Conservation (phyloP, 2,797 vertebrate species). For the Platalea minor region DNA sequence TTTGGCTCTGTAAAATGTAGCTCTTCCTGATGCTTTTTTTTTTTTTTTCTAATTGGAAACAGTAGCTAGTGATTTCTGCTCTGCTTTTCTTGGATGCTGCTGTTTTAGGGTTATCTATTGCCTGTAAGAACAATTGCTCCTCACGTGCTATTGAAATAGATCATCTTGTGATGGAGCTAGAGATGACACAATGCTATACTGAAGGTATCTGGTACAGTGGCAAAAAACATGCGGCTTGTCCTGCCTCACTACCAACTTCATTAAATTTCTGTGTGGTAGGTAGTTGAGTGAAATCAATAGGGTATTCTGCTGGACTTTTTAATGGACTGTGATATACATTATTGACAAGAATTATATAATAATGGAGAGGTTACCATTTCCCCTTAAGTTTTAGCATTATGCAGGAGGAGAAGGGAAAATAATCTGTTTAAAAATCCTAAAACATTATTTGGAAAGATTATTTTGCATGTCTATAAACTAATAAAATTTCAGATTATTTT, state of each 20-base stretch:
- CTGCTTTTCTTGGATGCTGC: conserved; percentile 8
- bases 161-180: background rate
- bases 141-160: background rate
- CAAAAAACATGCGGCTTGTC: background rate
- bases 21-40: background rate
- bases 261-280: background rate
- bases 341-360: background rate
- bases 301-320: background rate
- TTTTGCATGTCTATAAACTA: background rate
- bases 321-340: background rate
- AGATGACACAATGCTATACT: background rate
- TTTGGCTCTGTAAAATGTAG: background rate
- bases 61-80: background rate
- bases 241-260: background rate
- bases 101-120: conserved; percentile 7
- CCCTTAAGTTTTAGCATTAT: background rate
- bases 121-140: background rate
- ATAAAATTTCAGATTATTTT: background rate
- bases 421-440: background rate
- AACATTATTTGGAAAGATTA: background rate
- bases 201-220: background rate
- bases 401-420: background rate
- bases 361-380: background rate
- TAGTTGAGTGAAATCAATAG: background rate
- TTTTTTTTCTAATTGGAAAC: background rate